Percentiles rank a stretch among this genome's conserved stretches.
Conservation (phyloP, 1,140 invertebrate genomes). For the Hylaeus volcanicus region DNA sequence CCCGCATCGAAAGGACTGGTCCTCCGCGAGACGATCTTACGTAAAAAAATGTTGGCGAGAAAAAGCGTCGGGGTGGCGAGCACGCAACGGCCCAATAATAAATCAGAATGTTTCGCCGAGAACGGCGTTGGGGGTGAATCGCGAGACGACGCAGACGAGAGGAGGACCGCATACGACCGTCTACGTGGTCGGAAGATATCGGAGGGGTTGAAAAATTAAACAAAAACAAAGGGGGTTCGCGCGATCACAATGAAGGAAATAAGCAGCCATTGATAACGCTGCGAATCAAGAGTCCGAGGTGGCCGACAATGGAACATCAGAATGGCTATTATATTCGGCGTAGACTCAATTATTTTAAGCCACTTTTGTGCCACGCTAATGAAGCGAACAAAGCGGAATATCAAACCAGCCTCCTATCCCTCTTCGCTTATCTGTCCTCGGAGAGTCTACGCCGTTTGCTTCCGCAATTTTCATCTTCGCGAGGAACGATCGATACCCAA, state of each 20-base stretch:
- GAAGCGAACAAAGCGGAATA: conserved; percentile 76
- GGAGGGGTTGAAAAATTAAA: conserved; percentile 65
- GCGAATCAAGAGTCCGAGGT: conserved; percentile 66
- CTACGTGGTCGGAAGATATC: conserved; percentile 26
- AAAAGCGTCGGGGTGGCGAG: conserved; percentile 31
- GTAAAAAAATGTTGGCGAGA: conserved; percentile 39
- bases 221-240: conserved; percentile 62
- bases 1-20: conserved; percentile 42
- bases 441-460: conserved; percentile 26
- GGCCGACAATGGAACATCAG: conserved; percentile 75
- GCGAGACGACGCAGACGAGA: conserved; percentile 23
- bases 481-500: conserved; percentile 23
- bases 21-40: background rate
- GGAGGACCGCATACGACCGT: conserved; percentile 3
- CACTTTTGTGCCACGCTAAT: conserved; percentile 78
- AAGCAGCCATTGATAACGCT: conserved; percentile 64
- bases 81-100: conserved; percentile 41
- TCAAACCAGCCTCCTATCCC: conserved; percentile 65
- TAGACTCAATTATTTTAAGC: conserved; percentile 79
- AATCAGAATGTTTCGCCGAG: conserved; percentile 59
- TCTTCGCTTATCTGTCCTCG: conserved; percentile 55
- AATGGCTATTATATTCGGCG: conserved; percentile 73
- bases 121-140: conserved; percentile 11
- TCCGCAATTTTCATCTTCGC: conserved; percentile 22
- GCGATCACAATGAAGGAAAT: conserved; percentile 64